A percentile compares a stretch with the other conserved stretches of the same genome.
phyloP scores from a whole-genome alignment of 2,797 vertebrate species.

The Brachyalestes nurse region DNA sequence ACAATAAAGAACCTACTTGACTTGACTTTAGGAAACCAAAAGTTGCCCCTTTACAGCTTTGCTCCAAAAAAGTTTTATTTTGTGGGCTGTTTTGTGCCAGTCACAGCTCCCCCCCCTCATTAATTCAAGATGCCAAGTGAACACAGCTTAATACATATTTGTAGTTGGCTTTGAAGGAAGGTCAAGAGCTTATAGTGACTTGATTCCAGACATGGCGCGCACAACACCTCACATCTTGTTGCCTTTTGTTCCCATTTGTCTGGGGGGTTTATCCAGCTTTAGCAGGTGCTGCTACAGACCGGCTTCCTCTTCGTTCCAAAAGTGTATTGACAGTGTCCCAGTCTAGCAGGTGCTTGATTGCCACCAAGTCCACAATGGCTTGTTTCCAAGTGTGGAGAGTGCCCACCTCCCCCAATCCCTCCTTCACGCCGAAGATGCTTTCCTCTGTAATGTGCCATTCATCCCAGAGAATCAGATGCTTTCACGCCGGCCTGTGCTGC shows the following conservation, averaged over 20 bases:
- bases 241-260: conserved; percentile 20
- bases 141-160: conserved; percentile 6
- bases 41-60: too few species aligned
- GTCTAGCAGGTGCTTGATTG: conserved; percentile 19
- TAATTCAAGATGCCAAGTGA: background rate
- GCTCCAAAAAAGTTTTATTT: too few species aligned
- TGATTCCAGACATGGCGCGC: conserved; percentile 13
- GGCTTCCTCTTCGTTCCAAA: conserved; percentile 29
- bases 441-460: conserved; percentile 42
- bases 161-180: conserved; percentile 9
- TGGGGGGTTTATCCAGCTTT: conserved; percentile 8
- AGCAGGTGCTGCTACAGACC: conserved; percentile 20
- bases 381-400: conserved; percentile 6
- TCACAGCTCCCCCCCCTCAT: background rate
- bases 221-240: conserved; percentile 14
- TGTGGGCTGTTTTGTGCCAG: background rate
- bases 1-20: too few species aligned
- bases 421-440: conserved; percentile 26
- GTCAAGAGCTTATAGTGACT: conserved; percentile 8
- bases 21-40: too few species aligned
- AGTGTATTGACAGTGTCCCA: conserved; percentile 25
- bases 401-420: background rate
- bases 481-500: conserved; percentile 21
- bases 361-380: conserved; percentile 31
- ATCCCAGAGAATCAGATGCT: conserved; percentile 38